These are phyloP conservation scores for Clistopyga incitator DNA, from an alignment of 2,888 invertebrate genomes.

Conservation along the genomic window DNA sequence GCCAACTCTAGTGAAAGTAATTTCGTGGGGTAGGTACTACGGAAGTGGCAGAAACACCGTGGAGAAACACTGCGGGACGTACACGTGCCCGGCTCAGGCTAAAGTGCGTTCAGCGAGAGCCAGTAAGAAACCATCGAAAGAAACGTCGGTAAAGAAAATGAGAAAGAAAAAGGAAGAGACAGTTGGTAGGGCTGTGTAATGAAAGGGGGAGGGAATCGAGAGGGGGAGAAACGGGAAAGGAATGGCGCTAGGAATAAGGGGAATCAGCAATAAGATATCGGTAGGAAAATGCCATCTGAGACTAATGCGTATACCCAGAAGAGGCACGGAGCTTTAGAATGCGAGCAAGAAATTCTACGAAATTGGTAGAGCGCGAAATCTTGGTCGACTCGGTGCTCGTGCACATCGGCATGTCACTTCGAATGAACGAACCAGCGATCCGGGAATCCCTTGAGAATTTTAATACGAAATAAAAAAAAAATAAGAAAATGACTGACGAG, in stretches of 20 bases:
- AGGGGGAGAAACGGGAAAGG: conserved; percentile 35
- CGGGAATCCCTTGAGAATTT: conserved; percentile 34
- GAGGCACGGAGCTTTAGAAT: neutral
- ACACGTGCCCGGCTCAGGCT: conserved; percentile 37
- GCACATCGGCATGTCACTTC: conserved; percentile 30
- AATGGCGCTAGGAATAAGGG: neutral
- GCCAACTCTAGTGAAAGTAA: conserved; percentile 61
- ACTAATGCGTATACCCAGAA: conserved; percentile 32
- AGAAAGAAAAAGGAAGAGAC: conserved; percentile 11
- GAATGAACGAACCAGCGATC: conserved; percentile 41
- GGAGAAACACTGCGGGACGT: conserved; percentile 51
- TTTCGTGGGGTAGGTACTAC: conserved; percentile 38
- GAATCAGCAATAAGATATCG: conserved; percentile 30
- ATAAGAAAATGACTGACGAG: conserved; percentile 1
- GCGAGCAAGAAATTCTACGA: neutral
- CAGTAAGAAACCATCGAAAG: conserved; percentile 18
- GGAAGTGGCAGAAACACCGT: conserved; percentile 30
- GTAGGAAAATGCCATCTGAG: conserved; percentile 38
- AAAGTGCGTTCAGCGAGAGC: conserved; percentile 37
- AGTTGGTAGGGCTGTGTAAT: conserved; percentile 47
- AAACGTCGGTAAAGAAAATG: conserved; percentile 42
- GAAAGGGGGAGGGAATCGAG: conserved; percentile 49
- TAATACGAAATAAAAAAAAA: conserved; percentile 13
- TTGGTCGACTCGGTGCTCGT: neutral
- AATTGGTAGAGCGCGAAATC: neutral